phyloP scores from a whole-genome alignment of 1,140 invertebrate genomes.

The Drosophila cardini region DNA sequence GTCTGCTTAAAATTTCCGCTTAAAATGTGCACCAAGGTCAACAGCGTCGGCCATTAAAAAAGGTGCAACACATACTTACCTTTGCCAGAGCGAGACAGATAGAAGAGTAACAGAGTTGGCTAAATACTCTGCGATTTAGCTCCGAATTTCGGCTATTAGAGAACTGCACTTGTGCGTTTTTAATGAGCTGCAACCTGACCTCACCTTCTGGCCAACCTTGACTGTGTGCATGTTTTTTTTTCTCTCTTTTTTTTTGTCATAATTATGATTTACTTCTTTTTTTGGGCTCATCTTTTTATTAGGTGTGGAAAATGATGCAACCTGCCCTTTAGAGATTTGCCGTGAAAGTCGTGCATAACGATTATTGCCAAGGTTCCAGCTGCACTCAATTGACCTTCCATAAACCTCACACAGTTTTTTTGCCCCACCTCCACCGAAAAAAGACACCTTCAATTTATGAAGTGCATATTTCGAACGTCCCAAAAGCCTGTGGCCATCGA shows the following conservation, averaged over 20 bases:
- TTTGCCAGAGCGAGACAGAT: constrained; percentile 20
- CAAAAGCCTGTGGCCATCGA: constrained; percentile 12
- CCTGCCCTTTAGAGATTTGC: constrained; percentile 39
- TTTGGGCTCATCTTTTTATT: constrained; percentile 48
- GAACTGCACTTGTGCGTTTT: constrained; percentile 70
- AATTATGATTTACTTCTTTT: constrained; percentile 65
- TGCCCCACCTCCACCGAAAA: background rate
- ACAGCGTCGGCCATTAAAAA: constrained; percentile 68
- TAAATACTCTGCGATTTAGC: constrained; percentile 15
- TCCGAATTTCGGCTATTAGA: constrained; percentile 3
- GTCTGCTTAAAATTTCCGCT: constrained; percentile 64
- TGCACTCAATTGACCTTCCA: constrained; percentile 19
- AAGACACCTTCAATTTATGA: constrained; percentile 17
- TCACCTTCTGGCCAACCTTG: constrained; percentile 35
- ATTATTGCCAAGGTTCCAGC: constrained; percentile 46
- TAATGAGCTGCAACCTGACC: constrained; percentile 48
- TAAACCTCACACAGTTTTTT: constrained; percentile 28
- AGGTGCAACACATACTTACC: constrained; percentile 35
- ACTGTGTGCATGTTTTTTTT: constrained; percentile 27
- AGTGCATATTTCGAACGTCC: constrained; percentile 14
- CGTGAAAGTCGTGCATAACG: constrained; percentile 14
- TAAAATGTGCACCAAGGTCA: constrained; percentile 77
- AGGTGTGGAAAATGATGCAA: constrained; percentile 48
- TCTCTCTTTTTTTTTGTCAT: constrained; percentile 48
- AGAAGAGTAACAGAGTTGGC: background rate